These are phyloP conservation scores for Corella eumyota DNA, from an alignment of 23 tunicate species.

Conservation along the genomic window DNA sequence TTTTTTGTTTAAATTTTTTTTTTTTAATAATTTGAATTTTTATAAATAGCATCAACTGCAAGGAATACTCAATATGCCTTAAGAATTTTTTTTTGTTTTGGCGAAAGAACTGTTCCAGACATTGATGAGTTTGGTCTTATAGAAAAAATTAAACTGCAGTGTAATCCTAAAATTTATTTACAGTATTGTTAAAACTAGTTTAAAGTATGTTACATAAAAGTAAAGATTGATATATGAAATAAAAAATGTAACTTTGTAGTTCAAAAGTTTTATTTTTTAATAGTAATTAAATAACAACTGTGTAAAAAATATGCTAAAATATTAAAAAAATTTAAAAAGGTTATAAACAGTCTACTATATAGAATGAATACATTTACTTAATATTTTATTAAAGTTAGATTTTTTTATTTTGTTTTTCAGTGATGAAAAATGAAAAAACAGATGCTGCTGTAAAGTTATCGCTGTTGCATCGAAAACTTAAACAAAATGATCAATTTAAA, in stretches of 20 bases:
- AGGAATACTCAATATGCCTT: constrained; percentile 42
- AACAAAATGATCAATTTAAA: constrained; percentile 21
- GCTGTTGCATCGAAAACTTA: constrained; percentile 38
- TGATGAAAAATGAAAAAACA: constrained; percentile 32
- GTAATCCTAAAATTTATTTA: constrained; percentile 1
- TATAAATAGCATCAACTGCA: too few species aligned
- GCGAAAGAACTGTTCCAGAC: constrained; percentile 44
- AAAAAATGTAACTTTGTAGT: not conserved
- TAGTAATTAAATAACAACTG: too few species aligned
- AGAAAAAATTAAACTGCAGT: constrained; percentile 49
- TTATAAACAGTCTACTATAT: too few species aligned
- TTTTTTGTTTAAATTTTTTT: too few species aligned
- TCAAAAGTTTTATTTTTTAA: not conserved
- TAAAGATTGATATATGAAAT: not conserved
- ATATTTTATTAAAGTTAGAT: too few species aligned
- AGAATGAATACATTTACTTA: too few species aligned
- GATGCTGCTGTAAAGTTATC: constrained; percentile 61
- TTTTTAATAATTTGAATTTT: too few species aligned
- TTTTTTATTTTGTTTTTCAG: constrained; percentile 9
- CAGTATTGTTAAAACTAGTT: not conserved
- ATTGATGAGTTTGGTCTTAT: constrained; percentile 45
- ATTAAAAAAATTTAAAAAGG: too few species aligned
- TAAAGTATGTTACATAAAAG: not conserved
- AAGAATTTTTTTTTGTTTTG: constrained; percentile 39
- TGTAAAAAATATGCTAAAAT: too few species aligned